These are phyloP conservation scores for Platalea minor DNA, from an alignment of 2,797 vertebrate species.

Conservation along the genomic window DNA sequence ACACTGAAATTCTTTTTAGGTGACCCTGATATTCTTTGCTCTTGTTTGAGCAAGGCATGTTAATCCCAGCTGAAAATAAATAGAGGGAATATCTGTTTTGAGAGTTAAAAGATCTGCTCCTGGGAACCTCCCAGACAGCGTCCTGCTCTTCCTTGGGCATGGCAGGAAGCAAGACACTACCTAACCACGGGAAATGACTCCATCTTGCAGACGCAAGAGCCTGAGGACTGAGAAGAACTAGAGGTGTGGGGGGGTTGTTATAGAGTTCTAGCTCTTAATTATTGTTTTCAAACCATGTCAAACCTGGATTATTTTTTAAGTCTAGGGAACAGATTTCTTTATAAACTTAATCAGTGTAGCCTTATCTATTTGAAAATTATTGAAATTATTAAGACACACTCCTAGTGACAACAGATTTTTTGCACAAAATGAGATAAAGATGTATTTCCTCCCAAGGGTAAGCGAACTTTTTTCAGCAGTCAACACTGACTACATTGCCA, in stretches of 20 bases:
- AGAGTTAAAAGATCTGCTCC: background rate
- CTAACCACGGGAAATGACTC: background rate
- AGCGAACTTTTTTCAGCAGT: background rate
- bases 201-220: background rate
- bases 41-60: background rate
- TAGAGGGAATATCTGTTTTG: background rate
- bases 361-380: background rate
- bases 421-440: background rate
- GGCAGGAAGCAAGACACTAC: background rate
- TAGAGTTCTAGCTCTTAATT: background rate
- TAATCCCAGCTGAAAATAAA: background rate
- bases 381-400: background rate
- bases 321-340: background rate
- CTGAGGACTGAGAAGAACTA: background rate
- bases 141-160: background rate
- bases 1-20: background rate
- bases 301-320: background rate
- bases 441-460: background rate
- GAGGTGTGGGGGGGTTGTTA: background rate
- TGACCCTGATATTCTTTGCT: background rate
- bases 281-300: background rate
- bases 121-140: background rate
- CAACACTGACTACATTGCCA: background rate
- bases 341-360: background rate
- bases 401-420: background rate